Conservation (phyloP, 1,140 invertebrate genomes). For the Zeugodacus cucurbitae region DNA sequence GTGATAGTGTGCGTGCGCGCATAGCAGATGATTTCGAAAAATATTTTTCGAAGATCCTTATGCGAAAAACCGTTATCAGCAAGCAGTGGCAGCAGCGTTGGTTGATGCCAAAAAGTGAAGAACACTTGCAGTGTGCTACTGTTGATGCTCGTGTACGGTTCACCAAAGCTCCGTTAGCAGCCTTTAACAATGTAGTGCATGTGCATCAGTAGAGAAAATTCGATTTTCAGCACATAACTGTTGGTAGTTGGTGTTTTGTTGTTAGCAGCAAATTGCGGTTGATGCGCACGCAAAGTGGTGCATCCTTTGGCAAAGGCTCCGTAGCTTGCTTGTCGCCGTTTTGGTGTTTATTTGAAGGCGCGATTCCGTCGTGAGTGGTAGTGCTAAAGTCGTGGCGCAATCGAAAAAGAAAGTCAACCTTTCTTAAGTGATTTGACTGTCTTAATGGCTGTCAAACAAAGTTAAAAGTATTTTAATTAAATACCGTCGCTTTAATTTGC, state of each 20-base stretch:
- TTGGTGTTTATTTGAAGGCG: background rate
- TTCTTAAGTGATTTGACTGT: background rate
- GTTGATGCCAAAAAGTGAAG: background rate
- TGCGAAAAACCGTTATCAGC: constrained; percentile 1
- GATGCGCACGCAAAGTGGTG: background rate
- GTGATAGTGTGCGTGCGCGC: background rate
- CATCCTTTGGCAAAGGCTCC: background rate
- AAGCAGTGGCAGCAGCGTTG: background rate
- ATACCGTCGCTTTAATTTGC: background rate
- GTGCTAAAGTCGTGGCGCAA: background rate
- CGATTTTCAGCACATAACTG: background rate
- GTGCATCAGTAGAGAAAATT: background rate
- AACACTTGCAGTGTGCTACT: background rate
- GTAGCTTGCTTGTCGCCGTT: background rate
- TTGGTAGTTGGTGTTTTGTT: background rate
- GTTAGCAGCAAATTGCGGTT: background rate
- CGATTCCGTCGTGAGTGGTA: background rate
- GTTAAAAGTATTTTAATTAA: background rate
- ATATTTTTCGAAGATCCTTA: constrained; percentile 7
- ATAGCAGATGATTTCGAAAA: constrained; percentile 10
- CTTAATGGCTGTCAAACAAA: background rate
- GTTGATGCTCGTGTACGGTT: constrained; percentile 21
- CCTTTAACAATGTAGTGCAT: background rate
- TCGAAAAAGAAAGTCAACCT: background rate
- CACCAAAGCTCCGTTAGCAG: background rate